These are phyloP conservation scores for Papilio polyxenes DNA, from an alignment of 1,140 invertebrate genomes.

Conservation along the genomic window DNA sequence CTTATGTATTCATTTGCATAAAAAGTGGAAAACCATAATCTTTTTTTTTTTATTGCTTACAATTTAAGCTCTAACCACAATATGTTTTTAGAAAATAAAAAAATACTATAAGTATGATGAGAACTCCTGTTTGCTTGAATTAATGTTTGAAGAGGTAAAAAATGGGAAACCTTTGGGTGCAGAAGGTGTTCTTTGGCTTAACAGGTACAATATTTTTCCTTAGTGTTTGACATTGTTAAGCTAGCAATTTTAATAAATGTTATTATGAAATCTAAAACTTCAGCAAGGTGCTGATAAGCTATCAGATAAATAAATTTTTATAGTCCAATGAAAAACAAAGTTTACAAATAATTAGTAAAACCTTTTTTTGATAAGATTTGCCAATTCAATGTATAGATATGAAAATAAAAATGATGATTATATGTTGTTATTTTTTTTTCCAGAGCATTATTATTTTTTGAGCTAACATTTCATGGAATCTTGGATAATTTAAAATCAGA, in stretches of 20 bases:
- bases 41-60: too few relatives aligned
- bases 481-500: slow-evolving; percentile 74
- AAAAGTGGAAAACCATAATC: too few relatives aligned
- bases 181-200: slow-evolving; percentile 86
- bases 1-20: too few relatives aligned
- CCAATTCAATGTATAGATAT: not conserved
- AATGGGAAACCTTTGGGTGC: slow-evolving; percentile 77
- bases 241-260: not conserved
- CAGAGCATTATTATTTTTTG: slow-evolving; percentile 84
- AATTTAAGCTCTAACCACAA: not conserved
- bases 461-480: slow-evolving; percentile 82
- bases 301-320: not conserved
- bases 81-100: slow-evolving; percentile 82
- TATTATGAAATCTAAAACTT: not conserved
- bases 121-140: slow-evolving; percentile 83
- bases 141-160: slow-evolving; percentile 82
- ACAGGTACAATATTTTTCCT: slow-evolving; percentile 78
- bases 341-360: slow-evolving; percentile 2
- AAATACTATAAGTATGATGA: slow-evolving; percentile 81
- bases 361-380: slow-evolving; percentile 8
- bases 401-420: not conserved
- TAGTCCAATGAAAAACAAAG: not conserved
- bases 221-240: not conserved
- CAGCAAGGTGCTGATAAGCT: not conserved
- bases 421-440: slow-evolving; percentile 45